Evolutionary conservation across 1,140 invertebrate genomes (phyloP).

Genomic region (Drosophila sproati): DNA sequence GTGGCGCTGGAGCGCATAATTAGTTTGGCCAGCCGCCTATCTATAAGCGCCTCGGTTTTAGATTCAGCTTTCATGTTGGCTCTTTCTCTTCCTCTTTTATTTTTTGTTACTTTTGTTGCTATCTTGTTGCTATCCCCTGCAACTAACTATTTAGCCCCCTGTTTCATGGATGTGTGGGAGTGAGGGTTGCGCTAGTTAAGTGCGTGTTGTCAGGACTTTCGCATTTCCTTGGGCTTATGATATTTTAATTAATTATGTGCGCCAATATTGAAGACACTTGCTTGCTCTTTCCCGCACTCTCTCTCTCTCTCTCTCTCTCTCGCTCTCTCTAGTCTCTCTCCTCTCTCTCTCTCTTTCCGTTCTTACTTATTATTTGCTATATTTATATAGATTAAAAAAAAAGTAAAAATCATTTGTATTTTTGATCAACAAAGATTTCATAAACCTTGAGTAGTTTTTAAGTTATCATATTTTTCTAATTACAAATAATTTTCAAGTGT

Average conservation of each 20-base stretch:
- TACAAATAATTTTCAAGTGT: too few relatives aligned
- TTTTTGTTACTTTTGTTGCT: too few relatives aligned
- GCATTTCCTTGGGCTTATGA: constrained; percentile 50
- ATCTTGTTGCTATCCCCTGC: too few relatives aligned
- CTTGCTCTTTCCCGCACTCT: constrained; percentile 12
- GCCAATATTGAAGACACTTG: constrained; percentile 24
- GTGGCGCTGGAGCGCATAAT: constrained; percentile 63
- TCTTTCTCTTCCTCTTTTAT: too few relatives aligned
- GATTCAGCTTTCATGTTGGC: not conserved
- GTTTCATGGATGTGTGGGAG: not conserved
- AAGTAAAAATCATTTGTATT: too few relatives aligned
- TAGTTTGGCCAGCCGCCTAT: constrained; percentile 63
- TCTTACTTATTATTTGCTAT: not conserved
- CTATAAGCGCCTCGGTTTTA: constrained; percentile 5
- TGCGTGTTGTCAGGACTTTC: constrained; percentile 40
- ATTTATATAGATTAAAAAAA: too few relatives aligned
- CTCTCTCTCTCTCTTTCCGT: constrained; percentile 19
- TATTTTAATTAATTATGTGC: constrained; percentile 75
- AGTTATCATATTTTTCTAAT: too few relatives aligned
- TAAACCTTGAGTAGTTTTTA: too few relatives aligned
- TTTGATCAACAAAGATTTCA: too few relatives aligned
- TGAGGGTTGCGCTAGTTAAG: constrained; percentile 16
- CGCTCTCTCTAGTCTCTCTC: not conserved
- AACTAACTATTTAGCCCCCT: constrained; percentile 5
- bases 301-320: not conserved